These are phyloP conservation scores for Probosciger aterrimus DNA, from an alignment of 2,113 vertebrate species.

Conservation along the genomic window DNA sequence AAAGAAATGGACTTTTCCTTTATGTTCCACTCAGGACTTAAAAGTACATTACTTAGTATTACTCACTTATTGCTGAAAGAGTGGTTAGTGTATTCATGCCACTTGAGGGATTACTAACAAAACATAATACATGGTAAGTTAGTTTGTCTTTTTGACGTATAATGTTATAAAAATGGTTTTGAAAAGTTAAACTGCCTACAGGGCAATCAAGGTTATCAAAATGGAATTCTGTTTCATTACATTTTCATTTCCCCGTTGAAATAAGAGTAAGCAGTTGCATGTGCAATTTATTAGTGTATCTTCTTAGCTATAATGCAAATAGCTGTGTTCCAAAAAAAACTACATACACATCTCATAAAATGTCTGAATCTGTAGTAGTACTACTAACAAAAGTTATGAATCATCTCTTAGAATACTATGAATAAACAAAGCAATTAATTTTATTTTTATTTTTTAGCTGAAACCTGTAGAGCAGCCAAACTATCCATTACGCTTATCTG, in stretches of 20 bases:
- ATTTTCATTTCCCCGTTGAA: constrained; percentile 17
- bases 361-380: background rate
- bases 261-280: background rate
- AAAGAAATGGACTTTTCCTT: background rate
- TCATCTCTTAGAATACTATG: background rate
- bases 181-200: background rate
- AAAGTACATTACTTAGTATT: background rate
- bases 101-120: background rate
- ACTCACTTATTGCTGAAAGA: background rate
- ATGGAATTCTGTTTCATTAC: background rate
- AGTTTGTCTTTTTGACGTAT: background rate
- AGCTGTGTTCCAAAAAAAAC: background rate
- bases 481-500: background rate
- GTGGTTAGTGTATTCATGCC: background rate
- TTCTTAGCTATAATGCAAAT: background rate
- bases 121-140: background rate
- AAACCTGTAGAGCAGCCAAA: background rate
- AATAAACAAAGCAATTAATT: background rate
- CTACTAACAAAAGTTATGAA: background rate
- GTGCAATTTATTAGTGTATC: background rate
- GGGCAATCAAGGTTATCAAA: background rate
- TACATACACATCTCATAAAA: background rate
- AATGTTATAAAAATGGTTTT: background rate
- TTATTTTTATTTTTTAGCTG: background rate
- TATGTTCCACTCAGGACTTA: background rate